Conservation (phyloP, 2,797 vertebrate genomes). For the Takifugu ocellatus region DNA sequence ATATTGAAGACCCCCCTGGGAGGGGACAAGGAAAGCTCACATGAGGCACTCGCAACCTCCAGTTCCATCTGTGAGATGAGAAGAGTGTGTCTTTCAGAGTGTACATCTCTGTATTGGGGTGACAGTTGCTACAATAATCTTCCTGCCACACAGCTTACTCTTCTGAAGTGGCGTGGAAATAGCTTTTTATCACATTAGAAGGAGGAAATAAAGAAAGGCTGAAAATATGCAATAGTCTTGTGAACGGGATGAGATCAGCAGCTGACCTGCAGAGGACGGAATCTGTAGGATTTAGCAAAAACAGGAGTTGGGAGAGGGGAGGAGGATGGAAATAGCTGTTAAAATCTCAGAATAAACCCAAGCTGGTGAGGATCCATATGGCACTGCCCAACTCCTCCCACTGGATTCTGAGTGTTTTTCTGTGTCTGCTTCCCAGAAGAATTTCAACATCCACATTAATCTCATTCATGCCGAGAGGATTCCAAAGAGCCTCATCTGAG, state of each 20-base stretch:
- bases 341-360: slow-evolving; percentile 39
- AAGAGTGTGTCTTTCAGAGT: slow-evolving; percentile 5
- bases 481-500: slow-evolving; percentile 20
- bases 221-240: slow-evolving; percentile 26
- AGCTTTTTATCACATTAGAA: slow-evolving; percentile 66
- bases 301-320: slow-evolving; percentile 20
- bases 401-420: slow-evolving; percentile 29
- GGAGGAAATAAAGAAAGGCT: slow-evolving; percentile 19
- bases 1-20: slow-evolving; percentile 65
- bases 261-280: slow-evolving; percentile 47
- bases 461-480: slow-evolving; percentile 17
- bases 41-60: slow-evolving; percentile 41
- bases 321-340: slow-evolving; percentile 44
- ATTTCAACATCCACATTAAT: slow-evolving; percentile 31
- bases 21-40: slow-evolving; percentile 18
- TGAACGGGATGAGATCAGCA: slow-evolving; percentile 52
- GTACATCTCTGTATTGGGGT: slow-evolving; percentile 7
- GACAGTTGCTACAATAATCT: slow-evolving; percentile 27
- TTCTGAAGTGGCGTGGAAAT: slow-evolving; percentile 41
- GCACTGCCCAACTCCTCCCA: slow-evolving; percentile 20
- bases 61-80: slow-evolving; percentile 23
- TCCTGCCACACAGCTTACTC: slow-evolving; percentile 12
- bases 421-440: slow-evolving; percentile 19
- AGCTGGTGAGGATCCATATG: slow-evolving; percentile 17
- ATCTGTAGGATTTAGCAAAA: slow-evolving; percentile 38